phyloP scores from a whole-genome alignment of 2,888 invertebrate genomes.

The Stictocephala bisonia region DNA sequence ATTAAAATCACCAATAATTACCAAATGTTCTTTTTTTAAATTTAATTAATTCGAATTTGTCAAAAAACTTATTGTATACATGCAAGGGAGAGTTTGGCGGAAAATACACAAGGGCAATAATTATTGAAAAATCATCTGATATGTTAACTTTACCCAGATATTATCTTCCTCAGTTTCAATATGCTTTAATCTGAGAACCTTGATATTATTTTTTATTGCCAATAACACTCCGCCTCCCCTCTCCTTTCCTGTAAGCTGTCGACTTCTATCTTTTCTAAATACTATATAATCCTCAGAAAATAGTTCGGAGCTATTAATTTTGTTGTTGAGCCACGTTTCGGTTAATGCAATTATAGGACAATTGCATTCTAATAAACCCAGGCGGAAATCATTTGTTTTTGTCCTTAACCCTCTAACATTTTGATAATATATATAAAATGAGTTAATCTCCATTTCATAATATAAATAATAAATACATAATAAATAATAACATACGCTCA shows the following conservation, averaged over 20 bases:
- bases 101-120: background rate
- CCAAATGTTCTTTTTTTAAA: background rate
- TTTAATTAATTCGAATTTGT: constrained; percentile 1
- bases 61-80: background rate
- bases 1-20: constrained; percentile 3
- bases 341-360: constrained; percentile 10
- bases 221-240: background rate
- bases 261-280: constrained; percentile 2
- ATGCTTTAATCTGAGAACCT: background rate
- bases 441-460: background rate
- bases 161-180: background rate
- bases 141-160: background rate
- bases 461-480: background rate
- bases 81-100: background rate
- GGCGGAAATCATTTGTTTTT: constrained; percentile 3
- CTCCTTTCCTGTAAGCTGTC: background rate
- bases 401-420: constrained; percentile 32
- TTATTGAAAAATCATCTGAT: background rate
- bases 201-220: background rate
- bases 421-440: constrained; percentile 27
- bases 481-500: background rate
- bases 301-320: background rate
- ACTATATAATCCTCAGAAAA: background rate
- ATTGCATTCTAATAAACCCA: background rate
- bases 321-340: constrained; percentile 38